Evolutionary conservation across 1,140 invertebrate genomes (phyloP).

Genomic region (Drosophila elegans): DNA sequence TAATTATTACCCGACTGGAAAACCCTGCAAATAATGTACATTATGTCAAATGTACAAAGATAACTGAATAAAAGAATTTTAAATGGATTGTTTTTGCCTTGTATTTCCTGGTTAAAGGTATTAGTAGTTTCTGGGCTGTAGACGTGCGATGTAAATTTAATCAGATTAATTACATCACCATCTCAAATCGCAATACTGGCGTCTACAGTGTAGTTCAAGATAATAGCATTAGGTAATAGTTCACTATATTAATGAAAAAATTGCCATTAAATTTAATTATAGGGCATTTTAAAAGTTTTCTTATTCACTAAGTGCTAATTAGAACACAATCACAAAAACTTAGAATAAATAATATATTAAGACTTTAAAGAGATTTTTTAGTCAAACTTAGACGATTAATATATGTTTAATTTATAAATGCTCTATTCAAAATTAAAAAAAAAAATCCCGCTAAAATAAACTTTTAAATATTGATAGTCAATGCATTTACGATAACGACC

Average conservation of each 20-base stretch:
- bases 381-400: no score
- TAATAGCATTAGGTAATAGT: background rate
- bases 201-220: background rate
- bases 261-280: no score
- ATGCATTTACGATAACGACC: background rate
- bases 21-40: constrained; percentile 10
- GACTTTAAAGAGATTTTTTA: no score
- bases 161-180: background rate
- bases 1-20: constrained; percentile 9
- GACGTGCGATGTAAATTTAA: background rate
- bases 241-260: background rate
- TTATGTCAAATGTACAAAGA: constrained; percentile 1
- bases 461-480: background rate
- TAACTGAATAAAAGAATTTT: constrained; percentile 12
- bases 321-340: no score
- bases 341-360: no score
- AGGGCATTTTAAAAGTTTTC: no score
- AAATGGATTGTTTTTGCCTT: background rate
- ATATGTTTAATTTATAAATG: background rate
- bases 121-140: background rate
- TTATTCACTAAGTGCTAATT: no score
- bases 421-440: no score
- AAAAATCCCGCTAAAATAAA: no score
- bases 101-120: background rate
- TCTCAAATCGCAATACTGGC: background rate